These are phyloP conservation scores for Phlogophora meticulosa DNA, from an alignment of 2,888 invertebrate species.

Conservation along the genomic window DNA sequence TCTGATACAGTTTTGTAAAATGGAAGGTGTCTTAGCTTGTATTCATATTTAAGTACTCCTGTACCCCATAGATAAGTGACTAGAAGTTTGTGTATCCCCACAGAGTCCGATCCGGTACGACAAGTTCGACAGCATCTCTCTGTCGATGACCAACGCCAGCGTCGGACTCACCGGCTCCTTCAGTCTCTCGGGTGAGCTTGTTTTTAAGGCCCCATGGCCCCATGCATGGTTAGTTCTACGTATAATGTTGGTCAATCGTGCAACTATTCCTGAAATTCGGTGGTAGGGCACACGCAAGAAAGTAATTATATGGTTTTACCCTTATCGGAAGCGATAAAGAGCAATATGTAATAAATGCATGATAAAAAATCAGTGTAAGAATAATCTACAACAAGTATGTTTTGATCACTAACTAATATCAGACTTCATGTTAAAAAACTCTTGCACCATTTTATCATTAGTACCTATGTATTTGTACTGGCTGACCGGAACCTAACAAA, in stretches of 20 bases:
- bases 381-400: conserved; percentile 15
- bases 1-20: no score
- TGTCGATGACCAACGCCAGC: conserved; percentile 93
- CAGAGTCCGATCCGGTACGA: conserved; percentile 94
- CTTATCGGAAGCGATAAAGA: conserved; percentile 18
- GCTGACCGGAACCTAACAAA: neutral
- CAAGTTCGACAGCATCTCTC: conserved; percentile 97
- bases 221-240: no score
- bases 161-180: conserved; percentile 92
- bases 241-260: neutral
- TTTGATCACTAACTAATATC: conserved; percentile 1
- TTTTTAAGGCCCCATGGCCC: neutral
- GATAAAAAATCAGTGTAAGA: conserved; percentile 13
- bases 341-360: conserved; percentile 1
- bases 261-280: neutral
- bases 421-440: neutral
- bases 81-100: neutral
- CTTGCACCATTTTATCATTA: neutral
- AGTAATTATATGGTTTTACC: neutral
- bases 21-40: no score
- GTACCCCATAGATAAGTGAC: no score
- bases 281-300: neutral
- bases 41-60: no score
- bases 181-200: conserved; percentile 80
- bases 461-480: neutral